These are phyloP conservation scores for Chelidonichthys spinosus DNA, from an alignment of 2,797 vertebrate species.

Conservation along the genomic window DNA sequence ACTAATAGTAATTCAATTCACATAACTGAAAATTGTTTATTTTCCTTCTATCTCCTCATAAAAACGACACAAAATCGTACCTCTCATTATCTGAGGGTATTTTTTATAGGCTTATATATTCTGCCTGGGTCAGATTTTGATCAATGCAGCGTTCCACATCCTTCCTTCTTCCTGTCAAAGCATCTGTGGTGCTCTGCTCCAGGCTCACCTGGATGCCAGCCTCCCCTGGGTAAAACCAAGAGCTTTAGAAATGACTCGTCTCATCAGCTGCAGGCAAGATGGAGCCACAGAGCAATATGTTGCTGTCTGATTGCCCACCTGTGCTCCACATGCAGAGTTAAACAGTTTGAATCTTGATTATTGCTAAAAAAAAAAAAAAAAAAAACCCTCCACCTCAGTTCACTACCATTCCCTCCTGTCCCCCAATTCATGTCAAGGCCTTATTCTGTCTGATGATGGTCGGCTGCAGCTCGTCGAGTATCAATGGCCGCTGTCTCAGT, in stretches of 20 bases:
- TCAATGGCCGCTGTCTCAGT: conserved; percentile 8
- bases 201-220: conserved; percentile 55
- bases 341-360: conserved; percentile 43
- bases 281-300: conserved; percentile 68
- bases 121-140: conserved; percentile 39
- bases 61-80: not conserved
- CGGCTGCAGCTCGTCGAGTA: conserved; percentile 14
- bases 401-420: not conserved
- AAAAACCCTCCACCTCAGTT: conserved; percentile 42
- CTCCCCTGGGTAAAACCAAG: conserved; percentile 59
- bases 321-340: conserved; percentile 55
- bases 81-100: not conserved
- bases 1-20: not conserved
- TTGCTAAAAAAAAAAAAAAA: conserved; percentile 6
- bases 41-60: not conserved
- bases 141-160: conserved; percentile 36
- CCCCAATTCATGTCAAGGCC: conserved; percentile 15
- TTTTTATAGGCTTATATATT: conserved; percentile 4
- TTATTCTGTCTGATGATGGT: conserved; percentile 37
- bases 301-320: conserved; percentile 72
- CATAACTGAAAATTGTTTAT: not conserved
- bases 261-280: conserved; percentile 60
- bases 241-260: conserved; percentile 69
- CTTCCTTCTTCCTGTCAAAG: conserved; percentile 43
- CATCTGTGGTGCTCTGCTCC: conserved; percentile 62